Percentiles rank a stretch among this genome's conserved stretches.
phyloP scores from a whole-genome alignment of 2,888 invertebrate species.

The Mayetiola destructor region DNA sequence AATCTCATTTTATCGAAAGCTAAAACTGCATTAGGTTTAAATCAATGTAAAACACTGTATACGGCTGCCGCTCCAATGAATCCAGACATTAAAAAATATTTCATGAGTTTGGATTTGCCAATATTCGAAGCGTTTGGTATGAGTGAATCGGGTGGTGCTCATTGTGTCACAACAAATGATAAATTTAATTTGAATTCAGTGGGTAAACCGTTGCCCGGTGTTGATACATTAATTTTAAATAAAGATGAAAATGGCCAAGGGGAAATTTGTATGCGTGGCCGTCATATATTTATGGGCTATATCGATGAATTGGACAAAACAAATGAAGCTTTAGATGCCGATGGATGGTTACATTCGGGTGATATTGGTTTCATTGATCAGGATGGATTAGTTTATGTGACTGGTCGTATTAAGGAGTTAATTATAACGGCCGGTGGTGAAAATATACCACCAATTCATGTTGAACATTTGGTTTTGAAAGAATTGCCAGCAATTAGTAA shows the following conservation, averaged over 20 bases:
- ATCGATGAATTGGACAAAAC: constrained; percentile 59
- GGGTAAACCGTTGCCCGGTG: constrained; percentile 54
- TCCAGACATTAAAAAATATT: constrained; percentile 71
- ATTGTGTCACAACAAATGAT: constrained; percentile 43
- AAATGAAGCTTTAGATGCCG: constrained; percentile 54
- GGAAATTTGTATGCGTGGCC: constrained; percentile 65
- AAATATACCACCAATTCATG: constrained; percentile 75
- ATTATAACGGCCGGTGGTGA: constrained; percentile 91
- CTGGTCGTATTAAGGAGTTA: constrained; percentile 66
- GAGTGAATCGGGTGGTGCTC: constrained; percentile 75
- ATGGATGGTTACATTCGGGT: constrained; percentile 78
- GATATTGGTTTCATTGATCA: constrained; percentile 70
- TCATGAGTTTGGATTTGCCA: constrained; percentile 72
- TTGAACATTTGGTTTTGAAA: constrained; percentile 66
- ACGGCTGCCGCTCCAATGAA: constrained; percentile 80
- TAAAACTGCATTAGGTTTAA: constrained; percentile 61
- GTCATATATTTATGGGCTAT: constrained; percentile 88
- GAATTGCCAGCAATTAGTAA: constrained; percentile 65
- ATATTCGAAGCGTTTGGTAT: constrained; percentile 78
- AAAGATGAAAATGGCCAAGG: constrained; percentile 62
- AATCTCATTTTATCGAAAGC: constrained; percentile 66
- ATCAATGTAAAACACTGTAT: constrained; percentile 50
- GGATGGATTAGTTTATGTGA: constrained; percentile 58
- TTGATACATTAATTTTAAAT: constrained; percentile 55
- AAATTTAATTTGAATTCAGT: constrained; percentile 53